Base-by-base conservation (phyloP, 30 jellyfish, hydroid and myxozoan genomes). In the Sanderia malayensis region DNA sequence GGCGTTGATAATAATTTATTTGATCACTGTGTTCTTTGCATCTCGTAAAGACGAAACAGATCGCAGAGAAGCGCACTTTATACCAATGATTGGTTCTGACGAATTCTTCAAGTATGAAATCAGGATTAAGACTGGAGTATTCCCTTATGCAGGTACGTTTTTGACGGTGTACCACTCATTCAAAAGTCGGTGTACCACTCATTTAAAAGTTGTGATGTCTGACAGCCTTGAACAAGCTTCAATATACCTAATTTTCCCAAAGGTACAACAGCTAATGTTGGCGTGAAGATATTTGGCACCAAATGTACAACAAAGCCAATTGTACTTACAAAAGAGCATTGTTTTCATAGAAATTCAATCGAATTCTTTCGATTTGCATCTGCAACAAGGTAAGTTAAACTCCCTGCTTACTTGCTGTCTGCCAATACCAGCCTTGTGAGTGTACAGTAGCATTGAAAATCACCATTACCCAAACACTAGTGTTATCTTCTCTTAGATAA, bases 201-300 rank as follows among this genome's bases (percentile, higher is more conserved):
- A n/a, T n/a, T n/a, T n/a, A n/a, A n/a, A n/a, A n/a, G n/a, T n/a
- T n/a, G n/a, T n/a, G n/a, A n/a, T n/a, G n/a, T n/a, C n/a, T n/a
- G n/a, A n/a, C n/a, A n/a, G n/a, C n/a, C n/a, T n/a, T n/a, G n/a
- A n/a, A n/a, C n/a, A n/a, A n/a, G n/a, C n/a, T n/a, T n/a, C n/a
- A n/a, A n/a, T n/a, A n/a, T n/a, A n/a, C 21, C 20, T 58, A 17
- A 18, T 23, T 57, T 2, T 28, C 44, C 64, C 55, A 24, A 1
- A 92, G 98, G 98, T 34, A 78, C 98, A 29, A 45, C 98, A 0
- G 96, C 98, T 6, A 68, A 66, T 19, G 95, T 92, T 77, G 98
- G 98, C 9, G 59, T 84, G 0, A 94, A 84, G 67, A 73, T 92
- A 4, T 85, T 71, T 34, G 96, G 96, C n/a, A 58, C 94, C 23